Percentiles rank a stretch among this genome's conserved stretches.
These are phyloP conservation scores for Amphimallon solstitiale DNA, from an alignment of 2,888 invertebrate species.

Conservation along the genomic window DNA sequence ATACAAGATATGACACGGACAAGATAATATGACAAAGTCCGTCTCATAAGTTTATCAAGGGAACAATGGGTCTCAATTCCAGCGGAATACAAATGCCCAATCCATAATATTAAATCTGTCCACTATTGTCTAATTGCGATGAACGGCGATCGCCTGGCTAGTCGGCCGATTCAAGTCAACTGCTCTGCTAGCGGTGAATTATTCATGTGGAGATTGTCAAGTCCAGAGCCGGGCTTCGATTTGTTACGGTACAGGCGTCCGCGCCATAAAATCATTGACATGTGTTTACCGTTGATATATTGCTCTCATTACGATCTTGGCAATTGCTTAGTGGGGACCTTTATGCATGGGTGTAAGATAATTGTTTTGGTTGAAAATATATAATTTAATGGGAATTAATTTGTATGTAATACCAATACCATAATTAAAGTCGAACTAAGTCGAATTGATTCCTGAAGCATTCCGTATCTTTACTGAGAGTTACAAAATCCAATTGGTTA, in stretches of 20 bases:
- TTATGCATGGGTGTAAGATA: too few species aligned
- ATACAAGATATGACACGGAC: constrained; percentile 54
- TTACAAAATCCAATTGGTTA: too few species aligned
- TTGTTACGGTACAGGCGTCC: constrained; percentile 50
- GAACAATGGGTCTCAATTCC: constrained; percentile 60
- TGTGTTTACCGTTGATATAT: constrained; percentile 51
- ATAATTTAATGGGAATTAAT: too few species aligned
- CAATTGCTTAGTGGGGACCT: neutral
- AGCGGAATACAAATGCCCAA: constrained; percentile 59
- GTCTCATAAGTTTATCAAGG: constrained; percentile 58
- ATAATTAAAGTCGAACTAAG: too few species aligned
- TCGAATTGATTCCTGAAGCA: too few species aligned
- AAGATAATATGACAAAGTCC: constrained; percentile 59
- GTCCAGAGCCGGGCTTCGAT: constrained; percentile 52
- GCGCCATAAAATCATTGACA: constrained; percentile 52
- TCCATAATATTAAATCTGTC: constrained; percentile 61
- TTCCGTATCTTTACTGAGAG: too few species aligned
- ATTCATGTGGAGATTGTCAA: constrained; percentile 54
- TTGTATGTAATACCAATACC: too few species aligned
- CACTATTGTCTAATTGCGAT: constrained; percentile 61
- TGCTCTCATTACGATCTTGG: constrained; percentile 38
- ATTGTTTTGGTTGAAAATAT: too few species aligned
- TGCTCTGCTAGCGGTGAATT: constrained; percentile 52
- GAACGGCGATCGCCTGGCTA: constrained; percentile 57
- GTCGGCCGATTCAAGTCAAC: constrained; percentile 50